phyloP scores from a whole-genome alignment of 2,888 invertebrate species.

The Dascillus cervinus region DNA sequence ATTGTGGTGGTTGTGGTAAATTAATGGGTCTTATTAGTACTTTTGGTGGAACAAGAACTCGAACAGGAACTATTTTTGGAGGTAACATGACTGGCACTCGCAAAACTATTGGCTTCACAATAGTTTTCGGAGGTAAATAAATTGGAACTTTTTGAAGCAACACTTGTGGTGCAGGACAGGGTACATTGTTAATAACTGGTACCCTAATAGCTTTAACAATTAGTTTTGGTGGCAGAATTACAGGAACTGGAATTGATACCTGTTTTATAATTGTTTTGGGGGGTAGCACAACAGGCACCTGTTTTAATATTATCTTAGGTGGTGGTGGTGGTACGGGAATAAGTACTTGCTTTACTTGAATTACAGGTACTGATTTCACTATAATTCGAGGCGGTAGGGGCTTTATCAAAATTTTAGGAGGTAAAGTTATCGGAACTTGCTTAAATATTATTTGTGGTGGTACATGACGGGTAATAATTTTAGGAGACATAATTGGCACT shows the following conservation, averaged over 20 bases:
- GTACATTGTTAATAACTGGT: slow-evolving; percentile 1
- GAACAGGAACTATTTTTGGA: slow-evolving; percentile 4
- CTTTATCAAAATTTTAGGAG: slow-evolving; percentile 2
- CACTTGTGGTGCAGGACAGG: slow-evolving; percentile 4
- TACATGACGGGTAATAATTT: too few relatives aligned
- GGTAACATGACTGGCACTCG: slow-evolving; percentile 2
- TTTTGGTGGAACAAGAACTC: slow-evolving; percentile 5
- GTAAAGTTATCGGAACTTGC: slow-evolving; percentile 4
- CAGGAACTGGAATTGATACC: slow-evolving; percentile 8
- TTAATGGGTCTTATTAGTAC: slow-evolving; percentile 7
- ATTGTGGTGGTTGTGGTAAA: not conserved
- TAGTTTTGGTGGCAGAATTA: slow-evolving; percentile 6
- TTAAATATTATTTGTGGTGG: slow-evolving; percentile 7
- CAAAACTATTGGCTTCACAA: slow-evolving; percentile 1
- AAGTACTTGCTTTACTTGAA: slow-evolving; percentile 1
- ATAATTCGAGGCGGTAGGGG: not conserved
- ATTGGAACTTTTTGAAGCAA: slow-evolving; percentile 1
- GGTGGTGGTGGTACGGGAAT: not conserved
- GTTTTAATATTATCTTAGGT: not conserved
- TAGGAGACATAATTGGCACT: slow-evolving; percentile 3
- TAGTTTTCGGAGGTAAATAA: slow-evolving; percentile 3
- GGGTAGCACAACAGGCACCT: slow-evolving; percentile 4
- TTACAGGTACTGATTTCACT: slow-evolving; percentile 1
- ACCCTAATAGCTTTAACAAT: slow-evolving; percentile 2
- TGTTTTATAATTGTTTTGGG: slow-evolving; percentile 7